Evolutionary conservation across 2,797 vertebrate species (phyloP).

Genomic region (Champsocephalus gunnari): DNA sequence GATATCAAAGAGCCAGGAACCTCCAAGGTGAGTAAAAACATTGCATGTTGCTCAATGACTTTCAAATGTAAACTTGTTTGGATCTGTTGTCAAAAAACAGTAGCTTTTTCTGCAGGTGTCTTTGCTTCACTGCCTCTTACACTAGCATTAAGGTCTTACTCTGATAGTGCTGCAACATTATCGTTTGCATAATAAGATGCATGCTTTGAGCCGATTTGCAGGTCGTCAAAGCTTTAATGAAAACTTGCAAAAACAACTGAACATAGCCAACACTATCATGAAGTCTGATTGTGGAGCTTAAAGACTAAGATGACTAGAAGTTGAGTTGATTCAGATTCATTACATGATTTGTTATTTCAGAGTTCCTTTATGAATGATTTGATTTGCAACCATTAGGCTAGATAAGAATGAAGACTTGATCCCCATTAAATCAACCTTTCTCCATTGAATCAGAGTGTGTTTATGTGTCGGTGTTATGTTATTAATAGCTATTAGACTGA

Average conservation of each 20-base stretch:
- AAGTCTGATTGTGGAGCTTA: no score
- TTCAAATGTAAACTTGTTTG: not conserved
- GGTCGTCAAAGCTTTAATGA: not conserved
- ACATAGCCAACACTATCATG: not conserved
- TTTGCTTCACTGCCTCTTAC: not conserved
- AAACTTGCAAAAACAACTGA: not conserved
- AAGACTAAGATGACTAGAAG: no score
- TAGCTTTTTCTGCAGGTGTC: not conserved
- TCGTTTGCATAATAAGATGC: not conserved
- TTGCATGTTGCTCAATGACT: not conserved
- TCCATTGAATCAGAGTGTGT: no score
- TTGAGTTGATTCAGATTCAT: no score
- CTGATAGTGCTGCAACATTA: not conserved
- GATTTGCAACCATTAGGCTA: no score
- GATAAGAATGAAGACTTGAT: no score
- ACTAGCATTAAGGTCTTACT: not conserved
- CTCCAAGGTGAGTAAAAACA: slow-evolving; percentile 89
- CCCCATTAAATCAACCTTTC: no score
- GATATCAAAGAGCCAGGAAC: slow-evolving; percentile 95
- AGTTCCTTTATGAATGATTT: no score
- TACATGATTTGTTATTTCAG: no score
- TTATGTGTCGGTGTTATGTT: no score
- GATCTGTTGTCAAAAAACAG: not conserved
- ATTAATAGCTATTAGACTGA: no score
- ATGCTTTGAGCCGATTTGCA: not conserved